phyloP scores from a whole-genome alignment of 2,888 invertebrate species.

The Dromius quadrimaculatus region DNA sequence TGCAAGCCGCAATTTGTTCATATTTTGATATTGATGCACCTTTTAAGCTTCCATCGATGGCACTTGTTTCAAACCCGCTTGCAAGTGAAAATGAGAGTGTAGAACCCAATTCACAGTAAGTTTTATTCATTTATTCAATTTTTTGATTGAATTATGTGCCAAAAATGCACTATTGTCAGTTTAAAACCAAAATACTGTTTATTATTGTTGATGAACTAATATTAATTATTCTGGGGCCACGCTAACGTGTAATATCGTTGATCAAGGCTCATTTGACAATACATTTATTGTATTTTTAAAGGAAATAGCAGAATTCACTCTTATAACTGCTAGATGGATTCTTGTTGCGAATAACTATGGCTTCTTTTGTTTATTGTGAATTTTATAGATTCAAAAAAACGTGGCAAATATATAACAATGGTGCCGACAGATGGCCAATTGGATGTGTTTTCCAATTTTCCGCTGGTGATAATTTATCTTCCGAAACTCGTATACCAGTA shows the following conservation, averaged over 20 bases:
- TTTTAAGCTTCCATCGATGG: conserved; percentile 81
- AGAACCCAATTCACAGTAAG: conserved; percentile 74
- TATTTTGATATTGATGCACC: conserved; percentile 90
- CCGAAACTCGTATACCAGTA: conserved; percentile 72
- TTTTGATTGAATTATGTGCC: too few relatives aligned
- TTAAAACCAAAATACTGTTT: too few relatives aligned
- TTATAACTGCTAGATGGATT: too few relatives aligned
- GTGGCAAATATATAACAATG: conserved; percentile 91
- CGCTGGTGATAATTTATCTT: conserved; percentile 76
- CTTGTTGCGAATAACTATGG: too few relatives aligned
- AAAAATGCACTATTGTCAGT: too few relatives aligned
- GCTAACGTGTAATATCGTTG: too few relatives aligned
- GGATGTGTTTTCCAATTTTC: conserved; percentile 83
- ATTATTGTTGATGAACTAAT: too few relatives aligned
- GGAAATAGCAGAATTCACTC: too few relatives aligned
- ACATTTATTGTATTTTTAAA: too few relatives aligned
- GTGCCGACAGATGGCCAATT: conserved; percentile 88
- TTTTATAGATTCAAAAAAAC: conserved; percentile 81
- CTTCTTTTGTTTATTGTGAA: background rate
- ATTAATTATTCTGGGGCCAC: too few relatives aligned
- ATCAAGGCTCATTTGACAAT: too few relatives aligned
- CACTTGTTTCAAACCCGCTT: conserved; percentile 79
- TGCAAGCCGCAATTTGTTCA: conserved; percentile 95
- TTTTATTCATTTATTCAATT: conserved; percentile 11
- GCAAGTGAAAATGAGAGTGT: conserved; percentile 83